Conservation (phyloP, 2,113 vertebrate genomes). For the Drymodes brunneopygia region DNA sequence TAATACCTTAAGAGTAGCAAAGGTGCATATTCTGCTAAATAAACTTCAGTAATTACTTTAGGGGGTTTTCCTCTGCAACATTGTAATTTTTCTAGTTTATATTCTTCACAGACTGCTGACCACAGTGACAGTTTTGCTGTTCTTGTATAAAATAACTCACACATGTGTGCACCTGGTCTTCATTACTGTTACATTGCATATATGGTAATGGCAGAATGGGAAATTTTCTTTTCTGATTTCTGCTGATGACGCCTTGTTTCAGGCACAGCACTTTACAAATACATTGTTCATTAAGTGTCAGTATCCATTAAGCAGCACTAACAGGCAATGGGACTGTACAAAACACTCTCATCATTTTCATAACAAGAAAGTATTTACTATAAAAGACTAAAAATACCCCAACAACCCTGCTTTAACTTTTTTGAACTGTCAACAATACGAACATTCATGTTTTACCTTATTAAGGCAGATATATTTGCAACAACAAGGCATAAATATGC, state of each 20-base stretch:
- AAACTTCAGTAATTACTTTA: constrained; percentile 59
- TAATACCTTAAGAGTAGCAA: constrained; percentile 43
- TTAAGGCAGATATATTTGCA: not conserved
- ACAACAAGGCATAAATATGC: not conserved
- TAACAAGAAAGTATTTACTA: not conserved
- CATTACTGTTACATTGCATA: constrained; percentile 51
- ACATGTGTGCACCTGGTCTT: constrained; percentile 54
- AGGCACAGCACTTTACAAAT: not conserved
- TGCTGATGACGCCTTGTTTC: constrained; percentile 39
- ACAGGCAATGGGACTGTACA: not conserved
- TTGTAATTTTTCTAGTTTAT: constrained; percentile 58
- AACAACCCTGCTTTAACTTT: not conserved
- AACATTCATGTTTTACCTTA: not conserved
- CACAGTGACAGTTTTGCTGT: constrained; percentile 62
- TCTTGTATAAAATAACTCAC: constrained; percentile 64
- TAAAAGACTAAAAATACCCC: not conserved
- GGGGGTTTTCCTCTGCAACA: constrained; percentile 57
- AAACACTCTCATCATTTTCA: not conserved
- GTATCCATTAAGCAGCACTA: not conserved
- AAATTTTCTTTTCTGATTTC: constrained; percentile 2
- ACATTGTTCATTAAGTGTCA: not conserved
- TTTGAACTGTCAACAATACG: not conserved
- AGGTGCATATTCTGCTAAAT: constrained; percentile 56
- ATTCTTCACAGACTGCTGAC: constrained; percentile 66
- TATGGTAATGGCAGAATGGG: constrained; percentile 26